Percentiles rank a stretch among this genome's conserved stretches.
phyloP scores from a whole-genome alignment of 2,888 invertebrate genomes.

The Gerris lacustris region DNA sequence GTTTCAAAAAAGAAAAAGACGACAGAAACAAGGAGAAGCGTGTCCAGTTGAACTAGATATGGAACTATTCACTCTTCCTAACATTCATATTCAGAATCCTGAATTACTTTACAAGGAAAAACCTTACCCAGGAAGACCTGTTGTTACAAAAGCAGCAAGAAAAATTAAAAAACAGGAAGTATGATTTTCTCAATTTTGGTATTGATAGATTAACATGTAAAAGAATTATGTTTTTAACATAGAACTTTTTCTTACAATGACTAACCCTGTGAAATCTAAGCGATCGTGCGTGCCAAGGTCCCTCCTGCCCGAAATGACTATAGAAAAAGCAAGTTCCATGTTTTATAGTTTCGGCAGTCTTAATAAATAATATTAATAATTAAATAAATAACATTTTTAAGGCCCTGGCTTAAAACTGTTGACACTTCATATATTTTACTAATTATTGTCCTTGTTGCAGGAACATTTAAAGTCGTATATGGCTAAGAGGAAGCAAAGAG shows the following conservation, averaged over 20 bases:
- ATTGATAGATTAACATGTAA: too few relatives aligned
- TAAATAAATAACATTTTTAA: too few relatives aligned
- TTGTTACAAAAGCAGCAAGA: background rate
- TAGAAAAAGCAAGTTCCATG: too few relatives aligned
- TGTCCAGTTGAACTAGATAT: background rate
- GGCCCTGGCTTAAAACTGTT: too few relatives aligned
- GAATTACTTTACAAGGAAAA: background rate
- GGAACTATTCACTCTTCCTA: conserved; percentile 4
- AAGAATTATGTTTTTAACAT: too few relatives aligned
- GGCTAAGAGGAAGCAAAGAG: conserved; percentile 57
- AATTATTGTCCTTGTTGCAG: conserved; percentile 7
- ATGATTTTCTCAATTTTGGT: background rate
- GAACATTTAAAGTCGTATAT: conserved; percentile 46
- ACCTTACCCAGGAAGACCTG: conserved; percentile 2
- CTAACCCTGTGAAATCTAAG: too few relatives aligned
- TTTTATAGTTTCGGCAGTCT: too few relatives aligned
- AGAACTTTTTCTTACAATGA: too few relatives aligned
- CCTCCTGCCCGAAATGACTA: too few relatives aligned
- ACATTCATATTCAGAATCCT: background rate
- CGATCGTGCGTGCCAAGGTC: too few relatives aligned
- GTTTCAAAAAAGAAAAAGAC: background rate
- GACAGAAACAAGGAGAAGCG: background rate
- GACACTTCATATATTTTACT: too few relatives aligned
- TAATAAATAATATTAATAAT: too few relatives aligned
- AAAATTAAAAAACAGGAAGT: background rate